A percentile compares a stretch with the other conserved stretches of the same genome.
Conservation (phyloP, 1,140 invertebrate species). For the Carposina sasakii region DNA sequence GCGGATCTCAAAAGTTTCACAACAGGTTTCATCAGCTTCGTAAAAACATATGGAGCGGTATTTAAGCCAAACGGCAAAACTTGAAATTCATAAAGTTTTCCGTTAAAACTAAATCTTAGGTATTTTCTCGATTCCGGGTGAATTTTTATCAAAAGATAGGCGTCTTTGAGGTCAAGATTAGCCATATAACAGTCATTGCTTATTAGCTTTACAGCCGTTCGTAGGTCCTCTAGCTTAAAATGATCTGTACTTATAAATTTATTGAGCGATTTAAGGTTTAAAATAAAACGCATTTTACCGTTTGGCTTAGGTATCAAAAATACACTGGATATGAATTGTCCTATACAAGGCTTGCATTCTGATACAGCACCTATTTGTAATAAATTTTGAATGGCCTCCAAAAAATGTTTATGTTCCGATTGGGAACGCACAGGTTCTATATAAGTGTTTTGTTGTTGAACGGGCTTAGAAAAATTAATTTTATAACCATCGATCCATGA, state of each 20-base stretch:
- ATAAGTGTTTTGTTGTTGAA: neutral
- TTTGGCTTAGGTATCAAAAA: conserved; percentile 3
- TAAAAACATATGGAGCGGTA: conserved; percentile 34
- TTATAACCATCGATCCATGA: neutral
- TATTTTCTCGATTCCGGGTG: conserved; percentile 20
- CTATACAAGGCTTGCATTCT: neutral
- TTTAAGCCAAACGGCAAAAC: conserved; percentile 36
- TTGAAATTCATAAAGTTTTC: conserved; percentile 21
- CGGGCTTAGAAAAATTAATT: neutral
- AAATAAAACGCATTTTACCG: conserved; percentile 4
- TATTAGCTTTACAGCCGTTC: neutral
- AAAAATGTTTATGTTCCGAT: neutral
- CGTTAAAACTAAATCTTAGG: conserved; percentile 24
- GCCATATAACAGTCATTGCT: neutral
- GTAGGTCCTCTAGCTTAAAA: neutral
- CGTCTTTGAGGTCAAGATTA: neutral
- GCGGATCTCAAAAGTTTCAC: conserved; percentile 6
- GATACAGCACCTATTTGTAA: neutral
- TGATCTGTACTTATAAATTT: neutral
- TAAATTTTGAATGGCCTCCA: neutral
- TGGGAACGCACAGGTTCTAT: neutral
- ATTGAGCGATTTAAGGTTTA: neutral
- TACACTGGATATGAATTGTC: neutral
- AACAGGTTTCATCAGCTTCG: conserved; percentile 33
- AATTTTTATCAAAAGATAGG: conserved; percentile 8